Conservation (phyloP, 2,888 invertebrate species). For the Sminthurides aquaticus region DNA sequence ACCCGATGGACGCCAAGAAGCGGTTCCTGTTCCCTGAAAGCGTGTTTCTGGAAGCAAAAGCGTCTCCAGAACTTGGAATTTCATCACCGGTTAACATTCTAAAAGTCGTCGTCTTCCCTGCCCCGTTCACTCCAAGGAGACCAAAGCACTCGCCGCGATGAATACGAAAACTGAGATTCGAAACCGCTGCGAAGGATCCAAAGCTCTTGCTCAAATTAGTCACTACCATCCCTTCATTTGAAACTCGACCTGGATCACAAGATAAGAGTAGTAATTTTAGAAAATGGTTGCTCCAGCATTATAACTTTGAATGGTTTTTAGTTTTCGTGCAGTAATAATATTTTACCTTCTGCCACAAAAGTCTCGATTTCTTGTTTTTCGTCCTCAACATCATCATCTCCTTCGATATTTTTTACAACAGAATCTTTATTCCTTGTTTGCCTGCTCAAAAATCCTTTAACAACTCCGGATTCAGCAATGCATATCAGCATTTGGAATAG, state of each 20-base stretch:
- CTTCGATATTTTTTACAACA: conserved; percentile 20
- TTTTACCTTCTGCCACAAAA: conserved; percentile 20
- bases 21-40: conserved; percentile 39
- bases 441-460: conserved; percentile 23
- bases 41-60: conserved; percentile 45
- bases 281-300: neutral
- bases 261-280: neutral
- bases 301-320: too few relatives aligned
- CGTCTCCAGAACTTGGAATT: conserved; percentile 48
- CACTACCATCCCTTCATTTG: conserved; percentile 35
- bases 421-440: conserved; percentile 22
- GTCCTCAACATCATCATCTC: conserved; percentile 33
- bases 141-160: conserved; percentile 51
- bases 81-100: conserved; percentile 53
- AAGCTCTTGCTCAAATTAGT: conserved; percentile 37
- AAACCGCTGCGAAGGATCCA: conserved; percentile 54
- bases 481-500: conserved; percentile 27
- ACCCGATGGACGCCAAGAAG: conserved; percentile 38
- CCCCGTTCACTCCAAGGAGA: conserved; percentile 53
- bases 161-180: conserved; percentile 61
- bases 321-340: too few relatives aligned
- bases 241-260: conserved; percentile 22
- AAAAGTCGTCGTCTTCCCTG: conserved; percentile 54
- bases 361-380: conserved; percentile 26
- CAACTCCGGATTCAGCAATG: conserved; percentile 32